Evolutionary conservation across 1,140 invertebrate genomes (phyloP).

Genomic region (Wasmannia auropunctata): DNA sequence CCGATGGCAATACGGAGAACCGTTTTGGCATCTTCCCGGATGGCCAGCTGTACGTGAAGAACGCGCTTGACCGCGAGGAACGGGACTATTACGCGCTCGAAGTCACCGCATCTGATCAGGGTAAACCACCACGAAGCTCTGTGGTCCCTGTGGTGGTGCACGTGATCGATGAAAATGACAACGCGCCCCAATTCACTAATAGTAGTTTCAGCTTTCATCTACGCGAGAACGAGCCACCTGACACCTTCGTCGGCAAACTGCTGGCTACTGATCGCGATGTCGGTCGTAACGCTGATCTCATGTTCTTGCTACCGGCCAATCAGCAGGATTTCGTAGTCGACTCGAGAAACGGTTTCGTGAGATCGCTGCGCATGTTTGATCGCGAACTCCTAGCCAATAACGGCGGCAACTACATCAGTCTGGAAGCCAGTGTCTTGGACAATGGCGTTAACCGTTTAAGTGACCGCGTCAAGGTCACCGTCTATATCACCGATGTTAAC

Average conservation of each 20-base stretch:
- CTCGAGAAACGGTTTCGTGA: conserved; percentile 96
- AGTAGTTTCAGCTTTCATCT: conserved; percentile 94
- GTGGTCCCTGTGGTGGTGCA: conserved; percentile 95
- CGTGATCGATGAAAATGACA: conserved; percentile 98
- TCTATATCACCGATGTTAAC: conserved; percentile 96
- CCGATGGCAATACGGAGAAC: conserved; percentile 92
- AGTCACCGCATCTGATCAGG: conserved; percentile 92
- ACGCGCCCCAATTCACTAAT: conserved; percentile 95
- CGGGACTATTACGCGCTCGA: conserved; percentile 95
- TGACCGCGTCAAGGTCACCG: conserved; percentile 95
- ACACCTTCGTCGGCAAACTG: conserved; percentile 96
- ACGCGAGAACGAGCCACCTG: conserved; percentile 94
- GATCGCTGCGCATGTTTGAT: conserved; percentile 94
- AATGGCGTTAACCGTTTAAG: conserved; percentile 92
- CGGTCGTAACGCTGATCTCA: conserved; percentile 95
- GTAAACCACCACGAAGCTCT: conserved; percentile 90
- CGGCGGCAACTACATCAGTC: conserved; percentile 91
- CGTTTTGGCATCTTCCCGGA: conserved; percentile 97
- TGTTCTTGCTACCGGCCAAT: conserved; percentile 91
- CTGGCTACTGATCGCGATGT: conserved; percentile 95
- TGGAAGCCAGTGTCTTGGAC: conserved; percentile 95
- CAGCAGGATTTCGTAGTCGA: conserved; percentile 95
- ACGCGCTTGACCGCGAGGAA: conserved; percentile 94
- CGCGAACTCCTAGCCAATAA: conserved; percentile 92
- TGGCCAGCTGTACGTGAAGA: conserved; percentile 94